Evolutionary conservation across 2,113 vertebrate species (phyloP).

Genomic region (Chionis minor): DNA sequence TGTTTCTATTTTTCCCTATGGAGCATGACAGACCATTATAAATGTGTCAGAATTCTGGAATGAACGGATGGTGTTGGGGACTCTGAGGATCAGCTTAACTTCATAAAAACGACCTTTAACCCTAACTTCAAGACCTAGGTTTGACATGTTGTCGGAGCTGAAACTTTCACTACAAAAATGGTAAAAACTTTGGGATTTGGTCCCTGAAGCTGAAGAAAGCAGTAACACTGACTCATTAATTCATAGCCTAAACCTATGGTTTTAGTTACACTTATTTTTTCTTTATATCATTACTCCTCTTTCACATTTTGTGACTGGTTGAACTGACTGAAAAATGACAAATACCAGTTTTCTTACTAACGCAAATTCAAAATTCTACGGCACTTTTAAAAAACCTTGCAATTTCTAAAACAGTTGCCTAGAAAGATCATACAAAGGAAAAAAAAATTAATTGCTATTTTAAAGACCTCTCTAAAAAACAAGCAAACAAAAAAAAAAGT

Average conservation of each 20-base stretch:
- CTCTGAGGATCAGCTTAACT: neutral
- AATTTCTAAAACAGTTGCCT: neutral
- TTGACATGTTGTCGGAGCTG: neutral
- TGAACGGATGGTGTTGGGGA: neutral
- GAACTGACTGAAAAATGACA: neutral
- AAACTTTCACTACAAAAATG: neutral
- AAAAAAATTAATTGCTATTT: neutral
- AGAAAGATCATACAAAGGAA: neutral
- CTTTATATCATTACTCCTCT: neutral
- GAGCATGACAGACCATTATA: neutral
- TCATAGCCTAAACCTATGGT: neutral
- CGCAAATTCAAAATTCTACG: neutral
- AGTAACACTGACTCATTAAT: neutral
- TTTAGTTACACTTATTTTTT: neutral
- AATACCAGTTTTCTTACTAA: neutral
- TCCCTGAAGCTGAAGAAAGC: neutral
- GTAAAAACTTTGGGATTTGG: neutral
- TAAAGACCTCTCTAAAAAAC: neutral
- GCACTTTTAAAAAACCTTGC: neutral
- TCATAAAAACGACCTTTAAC: neutral
- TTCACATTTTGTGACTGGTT: neutral
- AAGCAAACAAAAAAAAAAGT: neutral
- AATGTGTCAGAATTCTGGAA: neutral
- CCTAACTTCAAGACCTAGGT: neutral
- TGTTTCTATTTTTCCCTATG: neutral